phyloP scores from a whole-genome alignment of 1,140 invertebrate genomes.

The Solen grandis region DNA sequence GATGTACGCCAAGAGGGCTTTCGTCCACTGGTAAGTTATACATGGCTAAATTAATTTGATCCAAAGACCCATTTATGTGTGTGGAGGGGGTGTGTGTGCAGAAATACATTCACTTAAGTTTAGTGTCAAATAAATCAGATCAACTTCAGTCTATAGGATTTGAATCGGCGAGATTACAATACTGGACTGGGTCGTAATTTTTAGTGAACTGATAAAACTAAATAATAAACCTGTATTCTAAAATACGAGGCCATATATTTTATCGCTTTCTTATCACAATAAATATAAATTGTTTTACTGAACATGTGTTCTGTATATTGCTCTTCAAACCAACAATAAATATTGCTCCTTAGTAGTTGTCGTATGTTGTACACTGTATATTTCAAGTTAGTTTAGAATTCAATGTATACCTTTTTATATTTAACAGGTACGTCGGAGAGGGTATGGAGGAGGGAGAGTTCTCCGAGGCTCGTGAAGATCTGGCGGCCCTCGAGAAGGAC shows the following conservation, averaged over 20 bases:
- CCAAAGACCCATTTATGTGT: background rate
- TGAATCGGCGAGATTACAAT: no score
- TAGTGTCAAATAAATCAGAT: no score
- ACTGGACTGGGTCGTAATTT: no score
- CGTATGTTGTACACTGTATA: conserved; percentile 83
- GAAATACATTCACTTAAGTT: background rate
- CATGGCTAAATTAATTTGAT: conserved; percentile 82
- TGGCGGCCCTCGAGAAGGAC: conserved; percentile 88
- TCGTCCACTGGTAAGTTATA: conserved; percentile 83
- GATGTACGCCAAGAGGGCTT: conserved; percentile 83
- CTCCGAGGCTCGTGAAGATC: conserved; percentile 89
- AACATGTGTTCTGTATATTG: conserved; percentile 89
- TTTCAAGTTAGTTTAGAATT: no score
- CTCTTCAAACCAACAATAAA: conserved; percentile 88
- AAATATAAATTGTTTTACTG: no score
- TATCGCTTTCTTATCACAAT: no score
- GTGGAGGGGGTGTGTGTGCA: background rate
- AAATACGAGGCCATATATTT: no score
- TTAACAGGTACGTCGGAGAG: conserved; percentile 83
- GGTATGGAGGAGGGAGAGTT: conserved; percentile 87
- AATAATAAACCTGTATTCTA: no score
- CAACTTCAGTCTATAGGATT: no score
- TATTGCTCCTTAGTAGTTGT: conserved; percentile 87
- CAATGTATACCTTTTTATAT: no score
- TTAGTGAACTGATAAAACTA: no score